phyloP scores from a whole-genome alignment of 2,113 vertebrate genomes.

The Phasianus colchicus region DNA sequence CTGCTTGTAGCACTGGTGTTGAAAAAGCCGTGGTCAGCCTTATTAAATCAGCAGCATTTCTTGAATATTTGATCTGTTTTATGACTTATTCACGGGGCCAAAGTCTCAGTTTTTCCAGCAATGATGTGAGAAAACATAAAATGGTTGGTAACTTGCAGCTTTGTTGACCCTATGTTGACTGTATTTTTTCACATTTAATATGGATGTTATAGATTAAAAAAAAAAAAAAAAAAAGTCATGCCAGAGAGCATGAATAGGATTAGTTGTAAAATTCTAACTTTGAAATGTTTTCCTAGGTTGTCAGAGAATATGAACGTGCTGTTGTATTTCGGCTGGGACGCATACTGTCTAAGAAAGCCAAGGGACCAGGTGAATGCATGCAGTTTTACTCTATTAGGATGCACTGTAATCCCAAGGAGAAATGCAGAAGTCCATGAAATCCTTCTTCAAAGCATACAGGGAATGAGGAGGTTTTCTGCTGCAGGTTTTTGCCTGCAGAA shows the following conservation, averaged over 20 bases:
- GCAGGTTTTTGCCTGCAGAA: background rate
- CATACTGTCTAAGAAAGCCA: constrained; percentile 85
- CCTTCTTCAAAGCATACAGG: background rate
- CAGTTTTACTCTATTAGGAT: background rate
- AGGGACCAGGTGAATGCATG: constrained; percentile 84
- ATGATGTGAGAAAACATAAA: background rate
- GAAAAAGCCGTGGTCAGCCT: background rate
- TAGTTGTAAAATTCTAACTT: background rate
- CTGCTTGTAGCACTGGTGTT: background rate
- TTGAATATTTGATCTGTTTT: background rate
- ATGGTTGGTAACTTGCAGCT: background rate
- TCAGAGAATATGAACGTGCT: constrained; percentile 90
- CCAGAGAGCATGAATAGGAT: background rate
- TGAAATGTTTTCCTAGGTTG: constrained; percentile 77
- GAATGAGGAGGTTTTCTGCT: background rate
- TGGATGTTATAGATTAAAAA: background rate
- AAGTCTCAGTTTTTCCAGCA: background rate
- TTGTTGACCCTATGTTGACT: background rate
- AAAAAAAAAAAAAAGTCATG: background rate
- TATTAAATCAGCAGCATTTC: background rate
- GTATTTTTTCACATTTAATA: background rate
- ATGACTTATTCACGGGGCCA: background rate
- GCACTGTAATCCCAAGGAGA: background rate
- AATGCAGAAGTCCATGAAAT: background rate
- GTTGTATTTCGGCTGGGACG: constrained; percentile 89